phyloP scores from a whole-genome alignment of 2,113 vertebrate genomes.

The Crotalus tigris region DNA sequence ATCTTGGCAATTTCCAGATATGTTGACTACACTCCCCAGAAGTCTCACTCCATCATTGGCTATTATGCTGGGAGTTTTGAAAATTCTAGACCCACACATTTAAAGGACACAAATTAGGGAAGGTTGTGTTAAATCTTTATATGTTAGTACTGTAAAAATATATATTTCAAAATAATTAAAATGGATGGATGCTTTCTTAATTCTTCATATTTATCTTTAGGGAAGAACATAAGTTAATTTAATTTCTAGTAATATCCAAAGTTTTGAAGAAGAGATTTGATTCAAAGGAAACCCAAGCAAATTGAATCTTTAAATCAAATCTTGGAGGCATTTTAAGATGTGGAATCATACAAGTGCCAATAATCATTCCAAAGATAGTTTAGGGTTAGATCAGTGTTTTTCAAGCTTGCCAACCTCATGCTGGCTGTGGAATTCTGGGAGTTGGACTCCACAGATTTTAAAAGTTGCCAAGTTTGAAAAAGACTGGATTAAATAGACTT shows the following conservation, averaged over 20 bases:
- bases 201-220: neutral
- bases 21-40: neutral
- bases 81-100: neutral
- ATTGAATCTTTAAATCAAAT: neutral
- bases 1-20: neutral
- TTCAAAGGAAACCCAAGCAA: neutral
- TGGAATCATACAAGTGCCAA: neutral
- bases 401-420: neutral
- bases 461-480: neutral
- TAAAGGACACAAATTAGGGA: neutral
- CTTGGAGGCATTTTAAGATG: neutral
- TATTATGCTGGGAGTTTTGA: neutral
- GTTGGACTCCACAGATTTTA: neutral
- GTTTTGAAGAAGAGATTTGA: neutral
- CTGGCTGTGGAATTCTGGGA: neutral
- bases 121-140: neutral
- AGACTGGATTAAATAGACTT: neutral
- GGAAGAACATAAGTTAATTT: neutral
- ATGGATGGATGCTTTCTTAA: neutral
- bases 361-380: neutral
- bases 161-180: neutral
- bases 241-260: neutral
- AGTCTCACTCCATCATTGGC: neutral
- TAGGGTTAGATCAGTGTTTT: neutral
- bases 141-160: neutral